These are phyloP conservation scores for Acipenser oxyrinchus DNA, from an alignment of 2,797 vertebrate species.

Conservation along the genomic window DNA sequence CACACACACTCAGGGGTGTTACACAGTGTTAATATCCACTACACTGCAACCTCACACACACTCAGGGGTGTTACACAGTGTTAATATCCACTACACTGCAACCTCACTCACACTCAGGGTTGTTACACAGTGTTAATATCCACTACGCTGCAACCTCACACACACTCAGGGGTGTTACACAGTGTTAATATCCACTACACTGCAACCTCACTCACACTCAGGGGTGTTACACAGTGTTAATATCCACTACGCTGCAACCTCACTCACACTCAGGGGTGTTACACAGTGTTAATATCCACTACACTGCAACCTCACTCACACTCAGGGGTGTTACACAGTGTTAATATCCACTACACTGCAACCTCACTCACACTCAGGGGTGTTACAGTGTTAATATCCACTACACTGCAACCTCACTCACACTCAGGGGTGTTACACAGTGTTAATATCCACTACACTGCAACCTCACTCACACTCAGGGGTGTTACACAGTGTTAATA, in stretches of 20 bases:
- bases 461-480: not conserved
- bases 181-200: slow-evolving; percentile 6
- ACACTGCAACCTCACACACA: not conserved
- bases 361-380: not conserved
- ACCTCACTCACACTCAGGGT: not conserved
- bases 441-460: slow-evolving; percentile 5
- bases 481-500: slow-evolving; percentile 7
- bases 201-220: not conserved
- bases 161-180: too few species aligned
- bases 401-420: not conserved
- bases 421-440: not conserved
- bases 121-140: slow-evolving; percentile 4
- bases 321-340: not conserved
- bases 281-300: slow-evolving; percentile 6
- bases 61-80: too few species aligned
- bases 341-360: slow-evolving; percentile 2
- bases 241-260: not conserved
- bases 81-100: slow-evolving; percentile 4
- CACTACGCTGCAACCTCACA: not conserved
- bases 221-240: not conserved
- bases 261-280: too few species aligned
- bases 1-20: not conserved
- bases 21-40: slow-evolving; percentile 6
- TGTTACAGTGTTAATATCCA: slow-evolving; percentile 4
- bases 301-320: not conserved